Percentiles rank a stretch among this genome's conserved stretches.
These are phyloP conservation scores for Coracopsis vasa DNA, from an alignment of 2,113 vertebrate genomes.

Conservation along the genomic window DNA sequence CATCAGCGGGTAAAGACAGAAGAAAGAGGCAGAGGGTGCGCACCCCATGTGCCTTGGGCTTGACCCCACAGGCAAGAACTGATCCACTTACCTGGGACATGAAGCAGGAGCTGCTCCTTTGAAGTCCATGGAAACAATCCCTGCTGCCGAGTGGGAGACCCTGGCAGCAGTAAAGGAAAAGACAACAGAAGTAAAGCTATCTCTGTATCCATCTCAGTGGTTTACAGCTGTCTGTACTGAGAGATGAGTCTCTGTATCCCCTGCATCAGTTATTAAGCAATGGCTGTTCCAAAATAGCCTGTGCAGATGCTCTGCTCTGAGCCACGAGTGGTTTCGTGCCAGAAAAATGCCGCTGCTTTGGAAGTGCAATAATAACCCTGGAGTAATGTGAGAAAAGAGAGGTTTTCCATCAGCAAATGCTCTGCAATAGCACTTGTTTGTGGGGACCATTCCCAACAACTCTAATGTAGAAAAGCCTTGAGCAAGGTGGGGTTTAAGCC, in stretches of 20 bases:
- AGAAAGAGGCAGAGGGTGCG: not conserved
- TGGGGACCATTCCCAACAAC: fast-evolving
- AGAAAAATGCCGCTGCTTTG: slow-evolving; percentile 20
- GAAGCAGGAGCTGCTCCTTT: not conserved
- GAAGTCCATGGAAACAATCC: not conserved
- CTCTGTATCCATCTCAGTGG: not conserved
- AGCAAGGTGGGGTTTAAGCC: not conserved
- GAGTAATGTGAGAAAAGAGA: not conserved
- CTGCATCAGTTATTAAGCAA: not conserved
- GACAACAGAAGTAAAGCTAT: not conserved
- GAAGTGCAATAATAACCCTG: not conserved
- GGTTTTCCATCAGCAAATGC: not conserved
- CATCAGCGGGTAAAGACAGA: not conserved
- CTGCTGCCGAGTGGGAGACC: fast-evolving
- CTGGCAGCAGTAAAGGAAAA: not conserved
- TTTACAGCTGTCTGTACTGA: not conserved
- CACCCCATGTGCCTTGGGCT: not conserved
- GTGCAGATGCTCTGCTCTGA: not conserved
- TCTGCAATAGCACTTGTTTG: fast-evolving
- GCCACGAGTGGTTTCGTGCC: not conserved
- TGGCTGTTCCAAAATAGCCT: slow-evolving; percentile 15
- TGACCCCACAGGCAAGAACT: not conserved
- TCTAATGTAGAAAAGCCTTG: not conserved
- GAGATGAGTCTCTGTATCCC: not conserved
- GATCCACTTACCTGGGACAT: fast-evolving